Percentiles rank a stretch among this genome's conserved stretches.
Evolutionary conservation across 1,140 invertebrate genomes (phyloP).

Genomic region (Anadara kagoshimensis): DNA sequence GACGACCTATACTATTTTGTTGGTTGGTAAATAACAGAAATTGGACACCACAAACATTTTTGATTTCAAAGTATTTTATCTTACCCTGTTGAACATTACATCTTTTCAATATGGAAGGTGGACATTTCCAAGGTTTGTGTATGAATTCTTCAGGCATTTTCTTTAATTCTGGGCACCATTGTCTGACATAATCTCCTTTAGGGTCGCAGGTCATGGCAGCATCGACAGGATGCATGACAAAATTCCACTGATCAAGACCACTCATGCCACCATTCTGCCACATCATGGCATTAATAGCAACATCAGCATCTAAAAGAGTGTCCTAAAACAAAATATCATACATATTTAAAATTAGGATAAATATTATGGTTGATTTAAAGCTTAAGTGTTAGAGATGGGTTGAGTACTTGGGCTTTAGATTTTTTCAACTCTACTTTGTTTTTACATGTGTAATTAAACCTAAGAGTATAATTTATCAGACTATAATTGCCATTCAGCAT

Average conservation of each 20-base stretch:
- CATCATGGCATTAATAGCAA: slow-evolving; percentile 52
- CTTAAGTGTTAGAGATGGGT: too few species aligned
- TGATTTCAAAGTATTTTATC: too few species aligned
- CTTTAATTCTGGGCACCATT: slow-evolving; percentile 42
- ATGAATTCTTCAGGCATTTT: slow-evolving; percentile 43
- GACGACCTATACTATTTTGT: too few species aligned
- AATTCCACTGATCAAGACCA: slow-evolving; percentile 50
- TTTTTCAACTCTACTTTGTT: too few species aligned
- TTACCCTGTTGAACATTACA: slow-evolving; percentile 37
- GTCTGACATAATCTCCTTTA: slow-evolving; percentile 40
- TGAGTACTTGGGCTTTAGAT: background rate
- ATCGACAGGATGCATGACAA: slow-evolving; percentile 51
- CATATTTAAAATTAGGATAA: background rate
- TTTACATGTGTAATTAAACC: too few species aligned
- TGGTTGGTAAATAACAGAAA: too few species aligned
- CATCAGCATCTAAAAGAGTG: slow-evolving; percentile 48
- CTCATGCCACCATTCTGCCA: slow-evolving; percentile 55
- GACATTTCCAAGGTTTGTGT: slow-evolving; percentile 48
- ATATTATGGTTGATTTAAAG: too few species aligned
- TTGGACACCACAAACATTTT: too few species aligned
- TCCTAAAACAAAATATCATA: slow-evolving; percentile 20
- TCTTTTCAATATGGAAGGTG: slow-evolving; percentile 44
- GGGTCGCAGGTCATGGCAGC: slow-evolving; percentile 51
- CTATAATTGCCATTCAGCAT: too few species aligned
- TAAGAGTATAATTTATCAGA: too few species aligned